A percentile compares a stretch with the other conserved stretches of the same genome.
Conservation (phyloP, 2,888 invertebrate genomes). For the Allolobophora icterica region DNA sequence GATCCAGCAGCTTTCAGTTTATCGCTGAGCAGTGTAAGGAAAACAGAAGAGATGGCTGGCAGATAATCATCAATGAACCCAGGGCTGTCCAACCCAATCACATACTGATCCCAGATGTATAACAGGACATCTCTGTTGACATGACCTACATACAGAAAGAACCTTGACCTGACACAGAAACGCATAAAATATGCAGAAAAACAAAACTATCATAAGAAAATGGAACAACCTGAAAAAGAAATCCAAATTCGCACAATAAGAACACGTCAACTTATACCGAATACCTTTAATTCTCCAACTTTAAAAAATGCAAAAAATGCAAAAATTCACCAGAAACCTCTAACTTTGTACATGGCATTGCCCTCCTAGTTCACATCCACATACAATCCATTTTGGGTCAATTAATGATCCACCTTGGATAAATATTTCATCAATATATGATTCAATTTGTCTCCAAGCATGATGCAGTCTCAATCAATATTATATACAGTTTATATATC, state of each 20-base stretch:
- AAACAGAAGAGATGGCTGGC: conserved; percentile 57
- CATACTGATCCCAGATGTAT: conserved; percentile 65
- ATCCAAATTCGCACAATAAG: background rate
- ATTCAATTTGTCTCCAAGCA: background rate
- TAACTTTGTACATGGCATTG: background rate
- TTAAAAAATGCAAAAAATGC: background rate
- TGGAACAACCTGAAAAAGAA: background rate
- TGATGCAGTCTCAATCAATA: background rate
- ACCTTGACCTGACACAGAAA: background rate
- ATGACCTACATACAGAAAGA: conserved; percentile 52
- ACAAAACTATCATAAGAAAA: background rate
- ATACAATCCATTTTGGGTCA: background rate
- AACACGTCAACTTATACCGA: background rate
- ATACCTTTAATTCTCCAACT: background rate
- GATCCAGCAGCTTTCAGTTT: conserved; percentile 55
- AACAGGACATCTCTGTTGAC: conserved; percentile 58
- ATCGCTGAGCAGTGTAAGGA: conserved; percentile 59
- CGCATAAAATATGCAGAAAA: background rate
- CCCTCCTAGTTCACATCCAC: background rate
- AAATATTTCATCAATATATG: background rate
- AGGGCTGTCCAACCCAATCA: conserved; percentile 61
- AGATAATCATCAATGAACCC: conserved; percentile 62
- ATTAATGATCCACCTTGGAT: background rate
- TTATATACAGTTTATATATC: no score
- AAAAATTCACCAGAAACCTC: background rate